Evolutionary conservation across 2,888 invertebrate species (phyloP).

Genomic region (Eristalinus aeneus): DNA sequence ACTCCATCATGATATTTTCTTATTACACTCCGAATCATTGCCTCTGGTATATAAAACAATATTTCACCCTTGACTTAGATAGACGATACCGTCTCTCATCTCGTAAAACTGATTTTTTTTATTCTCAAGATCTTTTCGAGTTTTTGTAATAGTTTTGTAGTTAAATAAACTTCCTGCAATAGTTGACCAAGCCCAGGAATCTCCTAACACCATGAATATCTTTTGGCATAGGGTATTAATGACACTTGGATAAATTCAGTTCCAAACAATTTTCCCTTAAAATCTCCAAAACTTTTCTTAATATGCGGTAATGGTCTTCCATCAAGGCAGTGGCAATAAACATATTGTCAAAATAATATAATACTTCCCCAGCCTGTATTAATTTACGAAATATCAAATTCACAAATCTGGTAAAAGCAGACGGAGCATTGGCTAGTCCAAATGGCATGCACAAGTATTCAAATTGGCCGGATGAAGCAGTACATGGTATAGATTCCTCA

Average conservation of each 20-base stretch:
- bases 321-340: conserved; percentile 63
- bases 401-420: conserved; percentile 73
- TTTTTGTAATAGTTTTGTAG: background rate
- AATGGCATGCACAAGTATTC: conserved; percentile 25
- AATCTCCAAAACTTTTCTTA: conserved; percentile 44
- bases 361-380: conserved; percentile 34
- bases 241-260: conserved; percentile 46
- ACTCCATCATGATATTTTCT: background rate
- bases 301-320: conserved; percentile 40
- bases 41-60: background rate
- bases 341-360: conserved; percentile 72
- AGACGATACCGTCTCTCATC: background rate
- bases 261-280: conserved; percentile 26
- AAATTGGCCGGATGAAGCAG: conserved; percentile 72
- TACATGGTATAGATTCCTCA: conserved; percentile 68
- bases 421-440: conserved; percentile 73
- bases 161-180: conserved; percentile 72
- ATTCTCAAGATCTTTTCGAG: background rate
- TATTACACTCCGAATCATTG: conserved; percentile 1
- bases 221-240: conserved; percentile 49
- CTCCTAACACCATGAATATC: conserved; percentile 62
- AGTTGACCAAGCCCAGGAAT: conserved; percentile 73
- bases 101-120: background rate
- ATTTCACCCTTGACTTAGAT: background rate
- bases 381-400: conserved; percentile 21